A percentile compares a stretch with the other conserved stretches of the same genome.
These are phyloP conservation scores for Plecotus auritus DNA, from an alignment of 2,113 vertebrate species.

Conservation along the genomic window DNA sequence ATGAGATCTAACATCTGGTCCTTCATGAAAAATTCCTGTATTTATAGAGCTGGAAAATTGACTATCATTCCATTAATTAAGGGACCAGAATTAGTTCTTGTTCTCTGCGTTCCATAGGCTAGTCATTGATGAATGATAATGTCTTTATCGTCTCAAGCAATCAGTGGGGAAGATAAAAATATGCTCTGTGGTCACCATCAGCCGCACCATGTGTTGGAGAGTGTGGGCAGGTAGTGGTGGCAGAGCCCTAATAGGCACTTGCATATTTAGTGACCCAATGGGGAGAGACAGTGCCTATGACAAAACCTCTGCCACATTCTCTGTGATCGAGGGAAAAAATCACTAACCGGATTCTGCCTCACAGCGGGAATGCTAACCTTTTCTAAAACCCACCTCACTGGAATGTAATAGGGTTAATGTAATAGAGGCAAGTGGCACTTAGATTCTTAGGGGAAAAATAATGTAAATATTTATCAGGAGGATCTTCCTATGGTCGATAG, in stretches of 20 bases:
- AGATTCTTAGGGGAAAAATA: background rate
- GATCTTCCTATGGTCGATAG: background rate
- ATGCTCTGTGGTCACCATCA: background rate
- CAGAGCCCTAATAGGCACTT: accelerated
- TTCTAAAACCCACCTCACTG: background rate
- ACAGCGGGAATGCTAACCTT: background rate
- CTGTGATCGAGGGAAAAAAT: background rate
- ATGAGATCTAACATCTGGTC: background rate
- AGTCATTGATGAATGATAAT: conserved; percentile 25
- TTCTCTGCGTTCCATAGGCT: background rate
- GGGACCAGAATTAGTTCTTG: background rate
- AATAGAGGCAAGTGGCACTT: background rate
- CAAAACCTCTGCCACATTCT: background rate
- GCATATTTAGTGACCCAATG: background rate
- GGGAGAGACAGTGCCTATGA: background rate
- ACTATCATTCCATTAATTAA: conserved; percentile 22
- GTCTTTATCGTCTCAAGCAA: background rate
- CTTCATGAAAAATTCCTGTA: conserved; percentile 46
- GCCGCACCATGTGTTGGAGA: background rate
- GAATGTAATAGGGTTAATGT: background rate
- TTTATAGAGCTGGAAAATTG: background rate
- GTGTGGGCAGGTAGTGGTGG: accelerated
- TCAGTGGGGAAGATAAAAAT: background rate
- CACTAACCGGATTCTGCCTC: background rate
- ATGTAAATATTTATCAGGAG: background rate